phyloP scores from a whole-genome alignment of 2,888 invertebrate species.

The Amiota minor region DNA sequence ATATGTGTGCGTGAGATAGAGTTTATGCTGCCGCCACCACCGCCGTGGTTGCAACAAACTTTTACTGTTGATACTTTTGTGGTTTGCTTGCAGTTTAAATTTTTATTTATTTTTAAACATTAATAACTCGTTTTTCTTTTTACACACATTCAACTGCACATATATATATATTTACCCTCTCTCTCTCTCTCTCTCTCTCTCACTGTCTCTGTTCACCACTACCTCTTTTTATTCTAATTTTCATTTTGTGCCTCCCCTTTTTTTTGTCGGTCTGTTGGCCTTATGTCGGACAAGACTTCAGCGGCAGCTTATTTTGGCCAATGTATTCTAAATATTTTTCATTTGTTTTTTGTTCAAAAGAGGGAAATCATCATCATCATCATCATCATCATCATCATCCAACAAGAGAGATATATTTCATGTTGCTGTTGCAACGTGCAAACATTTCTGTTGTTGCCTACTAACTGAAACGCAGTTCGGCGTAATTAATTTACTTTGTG shows the following conservation, averaged over 20 bases:
- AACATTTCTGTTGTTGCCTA: conserved; percentile 43
- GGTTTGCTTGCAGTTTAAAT: conserved; percentile 56
- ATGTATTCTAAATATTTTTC: too few species aligned
- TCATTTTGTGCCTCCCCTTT: background rate
- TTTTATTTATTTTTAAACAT: conserved; percentile 52
- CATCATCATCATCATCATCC: background rate
- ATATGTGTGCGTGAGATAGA: too few species aligned
- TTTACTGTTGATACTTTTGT: conserved; percentile 32
- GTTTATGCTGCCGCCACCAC: background rate
- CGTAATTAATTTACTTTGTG: conserved; percentile 67
- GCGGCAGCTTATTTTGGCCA: too few species aligned
- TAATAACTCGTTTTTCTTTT: conserved; percentile 25
- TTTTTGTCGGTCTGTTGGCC: background rate
- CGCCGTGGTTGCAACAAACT: background rate
- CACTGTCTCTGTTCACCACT: too few species aligned
- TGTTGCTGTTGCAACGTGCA: conserved; percentile 46
- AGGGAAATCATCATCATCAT: background rate
- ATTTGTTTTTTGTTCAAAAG: too few species aligned
- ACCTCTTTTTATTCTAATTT: background rate
- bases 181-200: too few species aligned
- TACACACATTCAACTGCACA: too few species aligned
- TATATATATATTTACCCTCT: too few species aligned
- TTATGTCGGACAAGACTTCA: too few species aligned
- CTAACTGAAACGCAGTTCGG: conserved; percentile 35
- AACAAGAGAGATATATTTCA: conserved; percentile 23